Evolutionary conservation across 2,888 invertebrate genomes (phyloP), one percentile per base, ranked within the genome.

Genomic region (Ochropacha duplaris): DNA sequence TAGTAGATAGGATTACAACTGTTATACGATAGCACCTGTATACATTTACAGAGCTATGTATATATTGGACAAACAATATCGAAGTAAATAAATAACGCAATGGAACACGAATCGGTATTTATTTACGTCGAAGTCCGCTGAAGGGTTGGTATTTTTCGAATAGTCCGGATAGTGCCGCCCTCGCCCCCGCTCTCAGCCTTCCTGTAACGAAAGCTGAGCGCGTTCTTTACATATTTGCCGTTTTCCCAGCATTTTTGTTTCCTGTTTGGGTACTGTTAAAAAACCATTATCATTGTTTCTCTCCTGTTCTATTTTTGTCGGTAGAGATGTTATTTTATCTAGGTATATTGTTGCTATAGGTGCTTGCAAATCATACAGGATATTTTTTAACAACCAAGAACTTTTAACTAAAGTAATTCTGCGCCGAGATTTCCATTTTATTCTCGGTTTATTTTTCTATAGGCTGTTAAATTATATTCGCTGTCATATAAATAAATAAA

Each of bases 121-220:
- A 57, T 62, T 62, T 58, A 57, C 57, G 57, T 49, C 49, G 54
- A 59, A 57, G 58, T 50, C 50, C 56, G 28, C 51, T 57, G 51
- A 57, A 54, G 54, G 58, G 56, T 62, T 60, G 56, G 56, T 62
- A 62, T 62, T 60, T 60, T 62, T 54, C 51, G 50, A 56, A 52
- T 58, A 56, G 57, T 60, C 58, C 56, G 60, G 58, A 60, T 62
- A 62, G 57, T 57, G 57, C 56, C 50, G 44, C 44, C 55, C 55
- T 55, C 39, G 54, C 52, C 19, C 44, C 44, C 19, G 44, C 12
- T 54, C 57, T 44, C 65, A 64, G 66, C 65, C 60, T 69, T 72
- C 66, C 64, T 64, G 63, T 66, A 51, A 63, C 68, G 65, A 72
- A 70, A 64, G 68, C 71, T 62, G 66, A 68, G 65, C 61, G 68